Conservation (phyloP, 1,140 invertebrate species). For the Drosophila micromelanica region DNA sequence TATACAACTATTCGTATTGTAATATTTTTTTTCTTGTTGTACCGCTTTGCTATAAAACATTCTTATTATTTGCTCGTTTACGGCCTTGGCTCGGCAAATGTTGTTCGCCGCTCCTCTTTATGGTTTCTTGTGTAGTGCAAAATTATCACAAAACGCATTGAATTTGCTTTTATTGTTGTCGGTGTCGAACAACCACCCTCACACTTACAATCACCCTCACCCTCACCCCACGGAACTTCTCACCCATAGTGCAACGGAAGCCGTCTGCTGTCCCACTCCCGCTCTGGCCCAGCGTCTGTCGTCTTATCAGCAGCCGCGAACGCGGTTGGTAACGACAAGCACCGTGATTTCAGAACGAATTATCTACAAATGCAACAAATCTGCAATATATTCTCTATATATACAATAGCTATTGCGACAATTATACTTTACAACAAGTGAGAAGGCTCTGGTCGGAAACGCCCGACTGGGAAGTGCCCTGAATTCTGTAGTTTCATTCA, state of each 20-base stretch:
- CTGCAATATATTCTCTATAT: too few relatives aligned
- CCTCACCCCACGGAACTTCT: neutral
- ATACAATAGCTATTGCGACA: too few relatives aligned
- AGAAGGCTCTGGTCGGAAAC: too few relatives aligned
- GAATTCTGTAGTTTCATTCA: too few relatives aligned
- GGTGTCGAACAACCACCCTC: slow-evolving; percentile 37
- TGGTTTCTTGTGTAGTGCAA: slow-evolving; percentile 67
- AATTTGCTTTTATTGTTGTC: slow-evolving; percentile 81
- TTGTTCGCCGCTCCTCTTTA: slow-evolving; percentile 44
- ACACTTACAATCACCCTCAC: neutral
- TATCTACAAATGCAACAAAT: too few relatives aligned
- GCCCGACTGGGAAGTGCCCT: too few relatives aligned
- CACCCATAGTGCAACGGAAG: slow-evolving; percentile 57
- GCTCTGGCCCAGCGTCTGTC: slow-evolving; percentile 14
- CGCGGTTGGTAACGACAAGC: slow-evolving; percentile 42
- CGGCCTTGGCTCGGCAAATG: slow-evolving; percentile 42
- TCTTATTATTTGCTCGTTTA: slow-evolving; percentile 81
- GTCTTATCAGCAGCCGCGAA: slow-evolving; percentile 62
- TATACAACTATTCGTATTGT: slow-evolving; percentile 32
- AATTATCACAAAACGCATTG: slow-evolving; percentile 81
- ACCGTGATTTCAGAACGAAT: neutral
- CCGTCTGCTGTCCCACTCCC: neutral
- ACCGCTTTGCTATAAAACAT: slow-evolving; percentile 49
- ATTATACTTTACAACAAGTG: too few relatives aligned
- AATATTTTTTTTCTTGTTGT: slow-evolving; percentile 50